These are phyloP conservation scores for Sarotherodon lohbergeri DNA, from an alignment of 2,113 vertebrate genomes.

Conservation along the genomic window DNA sequence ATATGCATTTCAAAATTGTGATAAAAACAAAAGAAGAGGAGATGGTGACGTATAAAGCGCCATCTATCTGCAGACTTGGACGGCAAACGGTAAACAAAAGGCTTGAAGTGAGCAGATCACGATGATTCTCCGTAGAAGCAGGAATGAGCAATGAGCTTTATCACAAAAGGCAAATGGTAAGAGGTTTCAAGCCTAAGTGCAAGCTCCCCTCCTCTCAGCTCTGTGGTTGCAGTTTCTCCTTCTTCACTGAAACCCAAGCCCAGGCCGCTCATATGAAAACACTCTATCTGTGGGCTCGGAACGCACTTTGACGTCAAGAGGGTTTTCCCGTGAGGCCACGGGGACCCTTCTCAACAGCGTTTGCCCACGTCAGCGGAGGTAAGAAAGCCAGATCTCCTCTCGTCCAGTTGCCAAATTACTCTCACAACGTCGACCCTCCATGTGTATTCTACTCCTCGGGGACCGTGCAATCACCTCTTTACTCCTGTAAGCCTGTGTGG, in stretches of 20 bases:
- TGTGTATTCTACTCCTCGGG: not conserved
- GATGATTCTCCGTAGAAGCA: not conserved
- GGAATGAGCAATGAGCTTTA: not conserved
- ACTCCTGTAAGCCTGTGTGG: not conserved
- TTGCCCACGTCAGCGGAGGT: constrained; percentile 31
- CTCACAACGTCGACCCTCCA: not conserved
- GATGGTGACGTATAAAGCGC: not conserved
- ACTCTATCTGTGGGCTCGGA: constrained; percentile 36
- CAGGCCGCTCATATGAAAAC: constrained; percentile 59
- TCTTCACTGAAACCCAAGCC: constrained; percentile 53
- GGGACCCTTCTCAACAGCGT: constrained; percentile 44
- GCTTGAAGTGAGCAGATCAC: not conserved
- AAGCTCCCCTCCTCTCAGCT: constrained; percentile 15
- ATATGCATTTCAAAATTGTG: not conserved
- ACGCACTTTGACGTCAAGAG: constrained; percentile 62
- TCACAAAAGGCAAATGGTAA: not conserved
- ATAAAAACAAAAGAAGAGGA: not conserved
- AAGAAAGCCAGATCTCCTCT: not conserved
- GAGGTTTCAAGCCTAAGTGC: constrained; percentile 3
- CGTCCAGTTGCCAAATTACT: not conserved
- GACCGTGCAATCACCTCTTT: not conserved
- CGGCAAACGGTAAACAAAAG: not conserved
- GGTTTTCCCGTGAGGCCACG: constrained; percentile 49
- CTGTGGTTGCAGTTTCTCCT: constrained; percentile 63
- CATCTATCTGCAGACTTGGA: not conserved